Evolutionary conservation across 2,113 vertebrate genomes (phyloP), one percentile per base, ranked within the genome.

Genomic region (Urocitellus parryii): DNA sequence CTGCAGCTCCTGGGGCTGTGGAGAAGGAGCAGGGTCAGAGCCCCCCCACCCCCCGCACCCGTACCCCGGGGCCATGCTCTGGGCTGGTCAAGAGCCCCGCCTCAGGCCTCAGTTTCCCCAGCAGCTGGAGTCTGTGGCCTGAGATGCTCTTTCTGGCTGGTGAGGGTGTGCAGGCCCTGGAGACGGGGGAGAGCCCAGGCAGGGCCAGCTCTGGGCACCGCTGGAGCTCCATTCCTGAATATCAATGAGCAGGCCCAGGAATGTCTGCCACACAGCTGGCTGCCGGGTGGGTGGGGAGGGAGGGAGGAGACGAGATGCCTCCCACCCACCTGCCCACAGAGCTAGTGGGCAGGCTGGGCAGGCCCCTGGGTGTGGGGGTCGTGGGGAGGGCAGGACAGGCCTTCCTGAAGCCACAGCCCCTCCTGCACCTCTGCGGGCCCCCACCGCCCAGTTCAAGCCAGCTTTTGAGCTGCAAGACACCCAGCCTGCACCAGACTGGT

Each of bases 201-300:
- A 37, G 90, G 88, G 63, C 89, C 85, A 45, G 53, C 79, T 42
- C 94, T 20, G 94, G 93, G 97, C 90, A 94, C 80, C 56, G 29
- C 97, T 97, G 20, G 0, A 88, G 95, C 96, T 97, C 97, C 98
- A 97, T 98, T 98, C 98, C 98, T 97, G 97, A 98, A 98, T 98
- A 97, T 97, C 97, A 98, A 97, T 98, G 97, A 98, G 97, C 97
- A 97, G 97, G 74, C 97, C 94, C 97, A 97, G 98, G 97, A 97
- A 98, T 97, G 98, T 97, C 97, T 97, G 94, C 96, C 95, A n/a
- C 97, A 97, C 96, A 97, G 97, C 97, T 97, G 97, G 96, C 96
- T 78, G 70, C 24, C 80, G 17, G 91, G 53, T 1, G 1, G 61
- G 77, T 0, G 42, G 90, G 72, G 89, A 92, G 91, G 81, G 84